Base-by-base conservation (phyloP, 2,888 invertebrate genomes). In the Mythimna loreyi region DNA sequence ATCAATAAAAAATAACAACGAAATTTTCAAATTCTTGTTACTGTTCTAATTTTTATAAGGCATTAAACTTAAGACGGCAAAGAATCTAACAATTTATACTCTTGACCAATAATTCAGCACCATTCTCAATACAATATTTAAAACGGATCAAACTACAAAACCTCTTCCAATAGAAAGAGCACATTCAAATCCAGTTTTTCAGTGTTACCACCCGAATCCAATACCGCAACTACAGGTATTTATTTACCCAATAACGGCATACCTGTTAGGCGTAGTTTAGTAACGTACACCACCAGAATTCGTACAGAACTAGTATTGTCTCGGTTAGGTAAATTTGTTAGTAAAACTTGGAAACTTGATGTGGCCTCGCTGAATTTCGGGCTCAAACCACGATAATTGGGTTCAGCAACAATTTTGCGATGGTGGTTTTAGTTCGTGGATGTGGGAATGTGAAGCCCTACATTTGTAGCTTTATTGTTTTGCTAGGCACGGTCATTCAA, bases 391-490 rank as follows among this genome's bases (percentile, higher is more conserved):
- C 84, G 81, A 87, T 92, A 92, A 92, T 93, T 92, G 90, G 90
- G 87, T 93, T 93, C 85, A 72, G 82, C 81, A 91, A 92, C 92
- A 91, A 92, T 92, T 92, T 92, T 89, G 83, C 79, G 78, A 85
- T 77, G 76, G 80, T 70, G 83, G 83, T 85, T 83, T 79, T 77
- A 83, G 84, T 85, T 86, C 83, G 81, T 82, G 47, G 63, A 78
- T 78, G 71, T 66, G 73, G 77, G 66, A 78, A 82, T 79, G 74
- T 67, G 77, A 79, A 65, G 60, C 72, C 80, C 77, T 68, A 84
- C 83, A 84, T 85, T 85, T 68, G 72, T 68, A 73, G 76, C 72
- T 85, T 85, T 85, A 85, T 83, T 85, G 80, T 82, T 81, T 50
- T 36, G 50, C 33, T 63, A 33, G 28, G 52, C 36, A 57, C 28